Evolutionary conservation across 2,797 vertebrate species (phyloP).

Genomic region (Petrocephalus schoutedeni): DNA sequence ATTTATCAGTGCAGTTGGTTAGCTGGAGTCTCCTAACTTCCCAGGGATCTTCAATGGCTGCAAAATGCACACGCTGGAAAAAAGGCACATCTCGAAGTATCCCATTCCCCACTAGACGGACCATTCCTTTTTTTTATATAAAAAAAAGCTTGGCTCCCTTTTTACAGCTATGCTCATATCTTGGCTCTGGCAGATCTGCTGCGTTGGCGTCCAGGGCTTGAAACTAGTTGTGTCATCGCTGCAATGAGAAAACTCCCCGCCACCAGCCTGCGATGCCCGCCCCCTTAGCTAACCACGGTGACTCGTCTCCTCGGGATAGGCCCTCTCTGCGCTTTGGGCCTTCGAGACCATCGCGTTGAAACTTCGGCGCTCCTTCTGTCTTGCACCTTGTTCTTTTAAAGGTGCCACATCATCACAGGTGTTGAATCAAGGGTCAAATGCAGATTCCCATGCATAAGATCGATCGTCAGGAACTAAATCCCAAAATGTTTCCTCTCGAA

Average conservation of each 20-base stretch:
- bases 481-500: background rate
- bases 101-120: background rate
- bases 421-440: background rate
- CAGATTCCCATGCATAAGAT: background rate
- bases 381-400: background rate
- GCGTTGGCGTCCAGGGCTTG: background rate
- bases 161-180: background rate
- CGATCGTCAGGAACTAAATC: background rate
- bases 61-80: background rate
- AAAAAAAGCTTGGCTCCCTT: background rate
- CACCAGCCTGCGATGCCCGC: background rate
- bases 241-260: background rate
- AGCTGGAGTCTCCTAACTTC: background rate
- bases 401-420: background rate
- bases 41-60: background rate
- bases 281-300: background rate
- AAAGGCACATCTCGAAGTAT: background rate
- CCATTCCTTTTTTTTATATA: background rate
- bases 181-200: background rate
- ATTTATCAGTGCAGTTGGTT: constrained; percentile 11
- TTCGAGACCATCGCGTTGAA: background rate
- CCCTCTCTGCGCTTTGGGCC: background rate
- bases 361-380: background rate
- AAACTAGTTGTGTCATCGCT: constrained; percentile 8
- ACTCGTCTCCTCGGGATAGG: background rate